These are phyloP conservation scores for Sepioteuthis lessoniana DNA, from an alignment of 2,888 invertebrate species.

Conservation along the genomic window DNA sequence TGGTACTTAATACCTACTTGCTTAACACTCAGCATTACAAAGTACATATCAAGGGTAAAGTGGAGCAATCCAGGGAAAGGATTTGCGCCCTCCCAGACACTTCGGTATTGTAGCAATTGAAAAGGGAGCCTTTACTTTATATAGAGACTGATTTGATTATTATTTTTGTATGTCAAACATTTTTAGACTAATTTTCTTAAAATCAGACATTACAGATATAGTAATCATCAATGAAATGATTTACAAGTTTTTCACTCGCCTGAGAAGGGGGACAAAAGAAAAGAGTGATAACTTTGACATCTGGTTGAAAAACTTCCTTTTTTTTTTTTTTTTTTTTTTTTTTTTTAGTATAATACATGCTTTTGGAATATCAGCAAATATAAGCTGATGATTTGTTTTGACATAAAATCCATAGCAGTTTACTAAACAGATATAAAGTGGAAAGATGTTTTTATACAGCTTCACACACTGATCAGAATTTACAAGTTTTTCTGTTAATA, in stretches of 20 bases:
- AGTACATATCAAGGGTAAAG: too few species aligned
- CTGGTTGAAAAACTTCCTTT: not conserved
- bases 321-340: not conserved
- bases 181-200: not conserved
- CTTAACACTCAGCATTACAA: too few species aligned
- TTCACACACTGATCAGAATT: too few species aligned
- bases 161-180: not conserved
- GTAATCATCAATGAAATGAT: not conserved
- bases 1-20: too few species aligned
- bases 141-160: not conserved
- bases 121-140: too few species aligned
- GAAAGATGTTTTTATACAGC: not conserved
- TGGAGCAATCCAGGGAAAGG: too few species aligned
- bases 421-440: not conserved
- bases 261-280: not conserved
- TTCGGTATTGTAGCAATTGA: too few species aligned
- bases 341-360: not conserved
- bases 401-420: not conserved
- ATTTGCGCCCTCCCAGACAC: too few species aligned
- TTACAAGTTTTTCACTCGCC: not conserved
- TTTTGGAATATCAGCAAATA: not conserved
- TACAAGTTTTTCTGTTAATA: too few species aligned
- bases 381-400: not conserved
- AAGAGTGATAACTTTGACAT: not conserved
- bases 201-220: not conserved